Evolutionary conservation across 2,888 invertebrate species (phyloP).

Genomic region (Latrodectus elegans): DNA sequence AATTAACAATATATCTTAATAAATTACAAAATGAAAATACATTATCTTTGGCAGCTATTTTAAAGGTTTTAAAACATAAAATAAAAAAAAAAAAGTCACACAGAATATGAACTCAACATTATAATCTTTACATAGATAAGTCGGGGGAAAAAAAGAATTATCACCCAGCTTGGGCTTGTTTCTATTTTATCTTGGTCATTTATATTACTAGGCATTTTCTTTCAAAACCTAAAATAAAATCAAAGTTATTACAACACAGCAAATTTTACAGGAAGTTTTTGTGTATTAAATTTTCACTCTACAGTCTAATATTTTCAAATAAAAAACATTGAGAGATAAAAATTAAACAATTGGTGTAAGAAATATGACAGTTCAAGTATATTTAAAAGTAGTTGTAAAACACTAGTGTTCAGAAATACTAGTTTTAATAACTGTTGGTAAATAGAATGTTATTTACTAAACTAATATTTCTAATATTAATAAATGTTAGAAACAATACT

Average conservation of each 20-base stretch:
- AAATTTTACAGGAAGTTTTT: neutral
- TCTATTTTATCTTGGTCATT: conserved; percentile 8
- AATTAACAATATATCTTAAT: conserved; percentile 39
- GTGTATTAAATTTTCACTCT: neutral
- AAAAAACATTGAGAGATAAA: neutral
- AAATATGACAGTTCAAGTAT: no score
- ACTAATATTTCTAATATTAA: no score
- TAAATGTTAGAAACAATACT: no score
- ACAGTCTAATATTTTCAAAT: neutral
- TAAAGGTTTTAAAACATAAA: conserved; percentile 23
- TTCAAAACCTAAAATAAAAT: conserved; percentile 10
- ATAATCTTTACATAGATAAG: no score
- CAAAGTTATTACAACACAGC: neutral
- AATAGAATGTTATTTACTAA: no score
- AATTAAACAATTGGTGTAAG: neutral
- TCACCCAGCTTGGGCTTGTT: conserved; percentile 25
- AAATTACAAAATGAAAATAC: conserved; percentile 59
- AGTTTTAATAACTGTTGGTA: no score
- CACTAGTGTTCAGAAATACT: no score
- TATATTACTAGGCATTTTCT: conserved; percentile 21
- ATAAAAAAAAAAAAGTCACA: conserved; percentile 12
- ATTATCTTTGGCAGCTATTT: conserved; percentile 57
- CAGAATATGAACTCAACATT: neutral
- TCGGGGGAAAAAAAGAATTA: neutral
- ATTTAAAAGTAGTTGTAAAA: no score